Percentiles rank a stretch among this genome's conserved stretches.
Conservation (phyloP, 2,888 invertebrate species). For the Chrysolina haemoptera region DNA sequence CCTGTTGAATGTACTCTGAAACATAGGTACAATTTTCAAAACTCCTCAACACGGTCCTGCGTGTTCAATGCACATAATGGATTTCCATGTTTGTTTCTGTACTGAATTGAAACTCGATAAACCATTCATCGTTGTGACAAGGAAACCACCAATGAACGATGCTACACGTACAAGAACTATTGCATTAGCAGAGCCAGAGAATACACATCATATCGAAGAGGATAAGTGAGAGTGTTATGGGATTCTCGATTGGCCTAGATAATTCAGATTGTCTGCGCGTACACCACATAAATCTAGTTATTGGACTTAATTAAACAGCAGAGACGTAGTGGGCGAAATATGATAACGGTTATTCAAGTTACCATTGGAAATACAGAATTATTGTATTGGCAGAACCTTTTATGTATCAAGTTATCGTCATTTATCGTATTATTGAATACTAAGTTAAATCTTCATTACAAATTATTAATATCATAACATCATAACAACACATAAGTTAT, state of each 20-base stretch:
- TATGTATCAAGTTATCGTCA: too few species aligned
- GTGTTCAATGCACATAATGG: not conserved
- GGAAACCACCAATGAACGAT: not conserved
- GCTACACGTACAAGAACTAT: not conserved
- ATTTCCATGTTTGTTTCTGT: not conserved
- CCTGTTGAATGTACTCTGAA: too few species aligned
- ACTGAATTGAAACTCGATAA: not conserved
- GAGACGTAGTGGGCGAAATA: not conserved
- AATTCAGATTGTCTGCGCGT: conserved; percentile 40
- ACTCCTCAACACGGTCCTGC: not conserved
- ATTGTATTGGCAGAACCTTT: too few species aligned
- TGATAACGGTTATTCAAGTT: not conserved
- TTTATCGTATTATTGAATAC: too few species aligned
- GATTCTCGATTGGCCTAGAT: conserved; percentile 45
- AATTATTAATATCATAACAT: too few species aligned
- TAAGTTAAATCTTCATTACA: too few species aligned
- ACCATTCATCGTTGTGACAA: not conserved
- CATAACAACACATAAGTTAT: too few species aligned
- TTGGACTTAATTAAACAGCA: conserved; percentile 34
- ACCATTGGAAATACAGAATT: too few species aligned
- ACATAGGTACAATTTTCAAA: too few species aligned
- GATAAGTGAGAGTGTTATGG: conserved; percentile 37
- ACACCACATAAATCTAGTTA: conserved; percentile 47
- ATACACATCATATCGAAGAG: conserved; percentile 3
- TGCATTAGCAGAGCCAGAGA: not conserved